Percentiles rank a stretch among this genome's conserved stretches.
phyloP scores from a whole-genome alignment of 2,888 invertebrate species.

The Iphiclides podalirius region DNA sequence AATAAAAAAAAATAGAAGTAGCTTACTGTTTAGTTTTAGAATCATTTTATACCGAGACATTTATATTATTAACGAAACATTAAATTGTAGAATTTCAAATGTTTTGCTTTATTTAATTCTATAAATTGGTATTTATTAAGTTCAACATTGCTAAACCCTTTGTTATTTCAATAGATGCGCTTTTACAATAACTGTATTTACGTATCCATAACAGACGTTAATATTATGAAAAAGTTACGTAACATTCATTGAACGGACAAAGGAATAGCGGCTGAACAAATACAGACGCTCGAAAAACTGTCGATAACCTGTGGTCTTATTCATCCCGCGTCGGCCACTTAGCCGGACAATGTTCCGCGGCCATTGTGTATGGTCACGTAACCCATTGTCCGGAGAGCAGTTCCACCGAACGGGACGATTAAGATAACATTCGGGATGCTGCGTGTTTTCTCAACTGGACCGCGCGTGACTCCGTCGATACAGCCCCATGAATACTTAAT shows the following conservation, averaged over 20 bases:
- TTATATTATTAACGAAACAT: too few relatives aligned
- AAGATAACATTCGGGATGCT: slow-evolving; percentile 63
- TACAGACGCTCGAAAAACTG: neutral
- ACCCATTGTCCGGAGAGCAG: slow-evolving; percentile 45
- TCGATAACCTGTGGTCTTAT: neutral
- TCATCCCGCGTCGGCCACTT: slow-evolving; percentile 23
- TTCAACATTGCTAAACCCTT: too few relatives aligned
- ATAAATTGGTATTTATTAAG: too few relatives aligned
- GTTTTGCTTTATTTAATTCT: too few relatives aligned
- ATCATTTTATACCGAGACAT: too few relatives aligned
- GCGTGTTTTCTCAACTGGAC: slow-evolving; percentile 75
- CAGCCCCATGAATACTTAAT: slow-evolving; percentile 51
- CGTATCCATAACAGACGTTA: neutral
- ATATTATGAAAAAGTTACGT: slow-evolving; percentile 2
- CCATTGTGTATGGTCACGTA: slow-evolving; percentile 73
- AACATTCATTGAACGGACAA: neutral
- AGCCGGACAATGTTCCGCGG: slow-evolving; percentile 30
- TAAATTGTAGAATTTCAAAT: too few relatives aligned
- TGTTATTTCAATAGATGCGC: neutral
- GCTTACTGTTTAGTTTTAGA: too few relatives aligned
- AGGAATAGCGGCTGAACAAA: slow-evolving; percentile 19
- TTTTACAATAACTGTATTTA: neutral
- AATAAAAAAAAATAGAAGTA: too few relatives aligned
- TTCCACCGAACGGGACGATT: slow-evolving; percentile 45
- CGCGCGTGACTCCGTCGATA: slow-evolving; percentile 34